Percentiles rank a stretch among this genome's conserved stretches.
These are phyloP conservation scores for Darevskia mixta DNA, from an alignment of 2,797 vertebrate genomes.

Conservation along the genomic window DNA sequence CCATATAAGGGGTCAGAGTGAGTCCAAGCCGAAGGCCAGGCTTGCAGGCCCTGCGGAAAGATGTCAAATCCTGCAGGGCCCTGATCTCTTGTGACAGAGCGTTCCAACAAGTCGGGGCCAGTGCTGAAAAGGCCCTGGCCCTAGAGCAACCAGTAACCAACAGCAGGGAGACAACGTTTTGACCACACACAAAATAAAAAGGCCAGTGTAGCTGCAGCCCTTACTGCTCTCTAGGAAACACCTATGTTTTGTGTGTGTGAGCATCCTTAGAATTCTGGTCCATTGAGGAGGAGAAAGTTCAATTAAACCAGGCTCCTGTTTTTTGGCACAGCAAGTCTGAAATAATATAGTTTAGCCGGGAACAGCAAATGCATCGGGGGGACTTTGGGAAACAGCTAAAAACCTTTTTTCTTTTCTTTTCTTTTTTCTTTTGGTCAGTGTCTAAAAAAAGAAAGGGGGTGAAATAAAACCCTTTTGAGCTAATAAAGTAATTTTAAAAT, in stretches of 20 bases:
- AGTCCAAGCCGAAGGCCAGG: no score
- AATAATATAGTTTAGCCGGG: not conserved
- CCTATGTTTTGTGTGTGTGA: not conserved
- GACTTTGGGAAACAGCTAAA: not conserved
- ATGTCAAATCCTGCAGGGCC: no score
- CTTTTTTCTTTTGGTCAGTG: slow-evolving; percentile 1
- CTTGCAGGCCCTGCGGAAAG: no score
- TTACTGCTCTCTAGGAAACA: not conserved
- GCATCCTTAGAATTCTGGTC: not conserved
- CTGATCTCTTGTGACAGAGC: no score
- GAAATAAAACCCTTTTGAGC: slow-evolving; percentile 12
- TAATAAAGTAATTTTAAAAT: slow-evolving; percentile 54
- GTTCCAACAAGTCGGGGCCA: no score
- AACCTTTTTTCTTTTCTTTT: not conserved
- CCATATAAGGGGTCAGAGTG: no score
- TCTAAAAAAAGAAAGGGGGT: slow-evolving; percentile 35
- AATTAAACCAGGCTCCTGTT: not conserved
- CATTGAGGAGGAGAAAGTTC: not conserved
- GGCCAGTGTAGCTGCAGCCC: not conserved
- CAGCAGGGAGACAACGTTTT: no score
- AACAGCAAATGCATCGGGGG: not conserved
- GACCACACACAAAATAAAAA: no score
- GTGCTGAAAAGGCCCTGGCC: no score
- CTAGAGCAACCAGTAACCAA: no score
- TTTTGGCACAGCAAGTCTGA: not conserved